Evolutionary conservation across 2,797 vertebrate genomes (phyloP).

Genomic region (Rhinatrema bivittatum): DNA sequence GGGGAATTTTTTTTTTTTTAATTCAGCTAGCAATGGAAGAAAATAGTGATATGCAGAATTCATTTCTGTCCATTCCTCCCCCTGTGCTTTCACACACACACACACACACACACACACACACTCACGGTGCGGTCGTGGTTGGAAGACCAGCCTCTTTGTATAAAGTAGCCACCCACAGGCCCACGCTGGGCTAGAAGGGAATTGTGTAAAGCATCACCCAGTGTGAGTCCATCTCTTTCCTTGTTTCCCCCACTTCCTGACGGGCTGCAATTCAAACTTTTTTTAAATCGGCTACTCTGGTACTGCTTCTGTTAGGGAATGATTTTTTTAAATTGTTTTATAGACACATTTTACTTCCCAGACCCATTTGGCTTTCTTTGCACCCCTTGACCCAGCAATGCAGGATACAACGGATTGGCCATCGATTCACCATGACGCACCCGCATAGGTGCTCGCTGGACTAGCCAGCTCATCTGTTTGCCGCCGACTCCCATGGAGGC

Average conservation of each 20-base stretch:
- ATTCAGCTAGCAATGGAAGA: no score
- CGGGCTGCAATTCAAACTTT: no score
- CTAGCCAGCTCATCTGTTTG: background rate
- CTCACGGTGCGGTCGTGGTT: no score
- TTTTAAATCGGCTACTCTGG: no score
- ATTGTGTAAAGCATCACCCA: background rate
- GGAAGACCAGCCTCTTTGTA: background rate
- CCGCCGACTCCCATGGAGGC: conserved; percentile 29
- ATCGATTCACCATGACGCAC: background rate
- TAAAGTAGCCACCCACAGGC: conserved; percentile 23
- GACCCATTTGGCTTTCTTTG: fast-evolving
- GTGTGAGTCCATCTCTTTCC: background rate
- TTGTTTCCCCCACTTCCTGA: no score
- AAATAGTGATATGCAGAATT: background rate
- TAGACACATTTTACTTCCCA: no score
- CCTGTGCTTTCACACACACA: no score
- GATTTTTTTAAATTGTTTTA: no score
- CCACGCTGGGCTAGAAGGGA: background rate
- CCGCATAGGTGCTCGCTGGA: background rate
- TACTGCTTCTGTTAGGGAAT: no score
- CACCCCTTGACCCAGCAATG: background rate
- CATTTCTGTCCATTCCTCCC: background rate
- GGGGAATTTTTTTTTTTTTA: no score
- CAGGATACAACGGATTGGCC: background rate
- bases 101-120: no score